Evolutionary conservation across 2,888 invertebrate genomes (phyloP), one percentile per base, ranked within the genome.

Genomic region (Bombylius major): DNA sequence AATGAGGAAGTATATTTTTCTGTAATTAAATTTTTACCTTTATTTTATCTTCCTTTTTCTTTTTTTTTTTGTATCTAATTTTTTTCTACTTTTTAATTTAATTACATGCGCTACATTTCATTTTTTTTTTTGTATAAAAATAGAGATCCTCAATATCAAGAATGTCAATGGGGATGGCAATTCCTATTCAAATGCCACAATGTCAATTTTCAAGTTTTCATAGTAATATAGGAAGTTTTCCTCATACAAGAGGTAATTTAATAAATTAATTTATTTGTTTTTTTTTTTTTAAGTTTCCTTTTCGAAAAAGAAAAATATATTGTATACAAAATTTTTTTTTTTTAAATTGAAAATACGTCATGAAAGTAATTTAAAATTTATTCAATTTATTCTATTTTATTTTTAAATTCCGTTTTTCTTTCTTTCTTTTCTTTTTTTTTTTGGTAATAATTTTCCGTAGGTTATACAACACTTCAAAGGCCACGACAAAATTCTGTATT

Each of bases 401-500:
- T 23, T 23, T 23, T 23, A 23, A 23, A 23, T 23, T 23, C 23
- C 3, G 2, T 23, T 23, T 23, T 23, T 23, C 23, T 23, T n/a
- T n/a, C n/a, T n/a, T 34, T 34, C 34, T 34, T 7, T 6, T 6
- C 1, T 36, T 36, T 5, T 36, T 36, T 36, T 36, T 36, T 8
- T 8, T 36, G 1, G 5, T 1, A 36, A 3, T 36, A 7, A 3
- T 36, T 36, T 36, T 36, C 4, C 4, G 8, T 3, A 82, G 87
- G 33, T 31, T 48, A 69, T 57, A 63, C 67, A 54, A 63, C 68
- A 39, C 67, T 68, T 53, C 64, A 71, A 47, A 74, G 85, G 31
- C 82, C 81, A 1, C 76, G 86, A 12, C 86, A 90, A 76, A 91
- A 91, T 75, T 91, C 91, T 5, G 90, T 92, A 14, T 91, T 92